Evolutionary conservation across 2,797 vertebrate genomes (phyloP).

Genomic region (Erethizon dorsatum): DNA sequence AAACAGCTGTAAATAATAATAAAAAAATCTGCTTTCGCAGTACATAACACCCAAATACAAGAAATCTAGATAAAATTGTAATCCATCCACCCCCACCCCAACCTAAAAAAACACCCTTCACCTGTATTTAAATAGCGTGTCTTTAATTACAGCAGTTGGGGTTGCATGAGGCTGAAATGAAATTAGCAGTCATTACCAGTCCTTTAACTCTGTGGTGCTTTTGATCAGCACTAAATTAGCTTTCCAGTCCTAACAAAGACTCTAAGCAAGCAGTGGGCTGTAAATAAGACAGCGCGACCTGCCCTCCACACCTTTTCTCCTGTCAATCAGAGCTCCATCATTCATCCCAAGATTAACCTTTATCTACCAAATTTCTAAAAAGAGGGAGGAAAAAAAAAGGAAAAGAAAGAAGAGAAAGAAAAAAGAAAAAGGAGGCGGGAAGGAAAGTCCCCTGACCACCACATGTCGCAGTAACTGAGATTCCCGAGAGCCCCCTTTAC

Average conservation of each 20-base stretch:
- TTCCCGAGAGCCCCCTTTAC: slow-evolving; percentile 80
- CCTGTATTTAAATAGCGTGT: slow-evolving; percentile 93
- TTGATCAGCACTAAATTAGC: slow-evolving; percentile 94
- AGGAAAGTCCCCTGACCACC: slow-evolving; percentile 75
- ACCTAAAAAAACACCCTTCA: slow-evolving; percentile 88
- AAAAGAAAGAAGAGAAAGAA: slow-evolving; percentile 13
- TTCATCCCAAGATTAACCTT: slow-evolving; percentile 92
- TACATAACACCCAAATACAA: slow-evolving; percentile 71
- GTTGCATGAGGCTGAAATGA: slow-evolving; percentile 92
- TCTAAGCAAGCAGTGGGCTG: slow-evolving; percentile 92
- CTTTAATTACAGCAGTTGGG: slow-evolving; percentile 93
- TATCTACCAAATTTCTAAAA: slow-evolving; percentile 88
- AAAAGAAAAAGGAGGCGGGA: slow-evolving; percentile 36
- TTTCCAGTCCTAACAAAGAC: slow-evolving; percentile 93
- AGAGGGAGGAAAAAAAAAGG: background rate
- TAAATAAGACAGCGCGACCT: slow-evolving; percentile 93
- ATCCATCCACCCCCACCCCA: slow-evolving; percentile 84
- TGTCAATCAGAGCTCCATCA: slow-evolving; percentile 92
- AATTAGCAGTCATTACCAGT: slow-evolving; percentile 94
- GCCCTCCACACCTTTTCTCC: slow-evolving; percentile 92
- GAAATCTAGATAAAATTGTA: slow-evolving; percentile 88
- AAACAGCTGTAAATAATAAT: slow-evolving; percentile 42
- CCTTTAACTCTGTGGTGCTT: slow-evolving; percentile 93
- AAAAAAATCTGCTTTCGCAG: slow-evolving; percentile 54
- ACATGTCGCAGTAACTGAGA: slow-evolving; percentile 80